A percentile compares a stretch with the other conserved stretches of the same genome.
Conservation (phyloP, 1,140 invertebrate species). For the Dolichoris vasculosae region DNA sequence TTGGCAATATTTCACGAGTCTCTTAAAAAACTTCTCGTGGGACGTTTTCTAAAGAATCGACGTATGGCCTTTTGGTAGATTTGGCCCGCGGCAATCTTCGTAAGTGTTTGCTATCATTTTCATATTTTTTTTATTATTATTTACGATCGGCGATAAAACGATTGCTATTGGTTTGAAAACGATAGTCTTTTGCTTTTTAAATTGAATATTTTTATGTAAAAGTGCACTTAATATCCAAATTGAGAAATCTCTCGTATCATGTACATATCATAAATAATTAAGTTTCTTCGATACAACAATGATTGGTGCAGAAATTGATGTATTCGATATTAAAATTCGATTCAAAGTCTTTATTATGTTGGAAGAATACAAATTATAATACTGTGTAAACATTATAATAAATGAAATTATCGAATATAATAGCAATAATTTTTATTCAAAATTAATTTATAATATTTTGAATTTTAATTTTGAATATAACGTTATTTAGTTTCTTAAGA, state of each 20-base stretch:
- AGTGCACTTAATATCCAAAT: neutral
- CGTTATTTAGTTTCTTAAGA: too few relatives aligned
- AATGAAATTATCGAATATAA: too few relatives aligned
- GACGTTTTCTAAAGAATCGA: neutral
- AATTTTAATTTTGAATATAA: too few relatives aligned
- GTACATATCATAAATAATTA: neutral
- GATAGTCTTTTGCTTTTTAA: neutral
- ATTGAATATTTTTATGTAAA: neutral
- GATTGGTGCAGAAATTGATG: neutral
- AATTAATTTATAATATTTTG: too few relatives aligned
- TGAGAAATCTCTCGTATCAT: neutral
- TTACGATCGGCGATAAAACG: neutral
- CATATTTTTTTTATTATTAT: constrained; percentile 5
- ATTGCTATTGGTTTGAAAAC: neutral
- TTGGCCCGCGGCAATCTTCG: neutral
- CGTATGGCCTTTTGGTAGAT: neutral
- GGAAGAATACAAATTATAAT: too few relatives aligned
- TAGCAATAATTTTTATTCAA: too few relatives aligned
- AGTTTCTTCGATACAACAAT: neutral
- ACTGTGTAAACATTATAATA: too few relatives aligned
- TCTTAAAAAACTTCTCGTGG: neutral
- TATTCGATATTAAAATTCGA: neutral
- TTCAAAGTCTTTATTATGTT: neutral
- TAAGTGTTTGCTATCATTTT: neutral
- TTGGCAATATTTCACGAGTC: constrained; percentile 3